A percentile compares a stretch with the other conserved stretches of the same genome.
phyloP scores from a whole-genome alignment of 2,113 vertebrate species.

The Sorex fumeus region DNA sequence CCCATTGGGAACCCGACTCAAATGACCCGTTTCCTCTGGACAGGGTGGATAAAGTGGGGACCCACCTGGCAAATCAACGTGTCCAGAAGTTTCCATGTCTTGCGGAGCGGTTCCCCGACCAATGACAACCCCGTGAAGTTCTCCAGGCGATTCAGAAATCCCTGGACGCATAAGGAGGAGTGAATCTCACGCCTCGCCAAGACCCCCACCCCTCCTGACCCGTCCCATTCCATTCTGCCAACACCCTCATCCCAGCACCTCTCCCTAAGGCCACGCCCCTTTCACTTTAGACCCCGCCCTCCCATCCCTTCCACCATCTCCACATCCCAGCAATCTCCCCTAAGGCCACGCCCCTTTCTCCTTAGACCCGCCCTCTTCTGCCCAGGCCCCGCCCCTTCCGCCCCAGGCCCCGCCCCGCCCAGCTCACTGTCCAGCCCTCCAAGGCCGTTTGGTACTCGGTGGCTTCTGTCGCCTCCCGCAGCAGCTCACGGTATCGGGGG shows the following conservation, averaged over 20 bases:
- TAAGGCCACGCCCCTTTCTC: background rate
- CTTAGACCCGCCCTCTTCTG: too few relatives aligned
- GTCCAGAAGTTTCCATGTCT: constrained; percentile 81
- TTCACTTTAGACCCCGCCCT: too few relatives aligned
- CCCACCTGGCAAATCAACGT: constrained; percentile 79
- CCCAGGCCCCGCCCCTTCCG: background rate
- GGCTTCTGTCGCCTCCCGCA: constrained; percentile 89
- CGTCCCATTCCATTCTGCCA: fast-evolving
- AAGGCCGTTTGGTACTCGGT: constrained; percentile 86
- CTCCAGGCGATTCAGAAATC: constrained; percentile 73
- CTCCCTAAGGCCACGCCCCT: too few relatives aligned
- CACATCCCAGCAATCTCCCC: background rate
- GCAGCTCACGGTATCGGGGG: constrained; percentile 89
- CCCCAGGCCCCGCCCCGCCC: background rate
- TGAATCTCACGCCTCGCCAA: background rate
- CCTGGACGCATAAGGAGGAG: background rate
- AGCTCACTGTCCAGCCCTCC: constrained; percentile 82
- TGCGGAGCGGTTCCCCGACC: constrained; percentile 79
- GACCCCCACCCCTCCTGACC: too few relatives aligned
- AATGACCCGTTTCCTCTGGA: background rate
- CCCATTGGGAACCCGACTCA: background rate
- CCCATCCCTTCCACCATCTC: too few relatives aligned
- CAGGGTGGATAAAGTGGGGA: fast-evolving
- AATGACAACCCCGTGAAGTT: constrained; percentile 75
- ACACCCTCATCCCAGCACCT: too few relatives aligned